Conservation (phyloP, 2,113 vertebrate species). For the Eonycteris spelaea region DNA sequence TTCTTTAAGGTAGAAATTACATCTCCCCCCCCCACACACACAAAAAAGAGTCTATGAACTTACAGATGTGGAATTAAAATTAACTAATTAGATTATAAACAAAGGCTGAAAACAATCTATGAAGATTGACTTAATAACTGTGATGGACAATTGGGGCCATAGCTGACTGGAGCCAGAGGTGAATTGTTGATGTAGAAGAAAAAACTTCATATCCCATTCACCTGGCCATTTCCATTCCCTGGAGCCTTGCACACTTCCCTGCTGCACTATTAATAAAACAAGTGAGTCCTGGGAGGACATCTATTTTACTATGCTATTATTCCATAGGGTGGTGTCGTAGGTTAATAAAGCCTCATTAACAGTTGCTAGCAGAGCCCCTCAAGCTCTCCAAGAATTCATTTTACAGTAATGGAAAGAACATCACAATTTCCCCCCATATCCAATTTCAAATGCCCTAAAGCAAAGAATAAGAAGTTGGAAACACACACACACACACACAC, state of each 20-base stretch:
- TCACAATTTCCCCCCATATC: constrained; percentile 76
- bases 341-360: constrained; percentile 84
- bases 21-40: background rate
- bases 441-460: constrained; percentile 85
- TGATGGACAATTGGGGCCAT: background rate
- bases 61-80: background rate
- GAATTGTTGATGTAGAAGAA: constrained; percentile 32
- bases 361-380: constrained; percentile 66
- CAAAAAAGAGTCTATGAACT: background rate
- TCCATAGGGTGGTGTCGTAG: constrained; percentile 56
- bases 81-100: background rate
- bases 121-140: background rate
- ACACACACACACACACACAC: background rate
- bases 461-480: constrained; percentile 76
- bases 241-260: background rate
- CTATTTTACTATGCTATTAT: constrained; percentile 73
- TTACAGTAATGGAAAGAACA: constrained; percentile 77
- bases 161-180: background rate
- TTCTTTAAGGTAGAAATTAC: background rate
- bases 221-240: constrained; percentile 22
- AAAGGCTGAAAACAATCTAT: background rate
- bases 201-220: constrained; percentile 41
- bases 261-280: constrained; percentile 42
- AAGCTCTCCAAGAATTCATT: constrained; percentile 76
- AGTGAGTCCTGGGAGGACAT: constrained; percentile 30